phyloP scores from a whole-genome alignment of 2,113 vertebrate genomes.

The Bubo blakistoni region DNA sequence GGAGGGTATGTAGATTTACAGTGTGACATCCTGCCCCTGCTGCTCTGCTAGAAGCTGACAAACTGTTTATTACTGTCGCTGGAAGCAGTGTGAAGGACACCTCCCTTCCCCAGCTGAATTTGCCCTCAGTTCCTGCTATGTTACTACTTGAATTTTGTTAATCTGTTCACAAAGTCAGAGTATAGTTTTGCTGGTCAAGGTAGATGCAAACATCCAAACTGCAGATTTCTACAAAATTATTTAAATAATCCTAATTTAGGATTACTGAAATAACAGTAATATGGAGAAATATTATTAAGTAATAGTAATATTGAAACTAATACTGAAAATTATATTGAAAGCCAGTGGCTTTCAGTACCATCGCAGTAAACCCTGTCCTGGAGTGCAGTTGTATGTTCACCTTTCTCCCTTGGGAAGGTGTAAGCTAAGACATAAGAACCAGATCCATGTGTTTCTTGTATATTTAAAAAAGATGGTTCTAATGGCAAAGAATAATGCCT shows the following conservation, averaged over 20 bases:
- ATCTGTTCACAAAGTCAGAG: not conserved
- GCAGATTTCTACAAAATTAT: not conserved
- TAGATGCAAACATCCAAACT: not conserved
- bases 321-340: not conserved
- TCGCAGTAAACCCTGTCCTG: not conserved
- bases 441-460: not conserved
- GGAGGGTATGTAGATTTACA: constrained; percentile 26
- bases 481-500: not conserved
- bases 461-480: not conserved
- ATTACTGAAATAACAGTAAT: not conserved
- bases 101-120: not conserved
- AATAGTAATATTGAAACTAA: not conserved
- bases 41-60: not conserved
- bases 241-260: not conserved
- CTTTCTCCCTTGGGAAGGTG: not conserved
- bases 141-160: not conserved
- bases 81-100: not conserved
- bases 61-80: not conserved
- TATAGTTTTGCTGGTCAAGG: not conserved
- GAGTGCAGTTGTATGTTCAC: not conserved
- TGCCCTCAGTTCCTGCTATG: not conserved
- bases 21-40: not conserved
- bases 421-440: not conserved
- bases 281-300: not conserved
- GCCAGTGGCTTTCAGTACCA: not conserved